Base-by-base conservation (phyloP, 2,888 invertebrate genomes). In the Gryllus longicercus region DNA sequence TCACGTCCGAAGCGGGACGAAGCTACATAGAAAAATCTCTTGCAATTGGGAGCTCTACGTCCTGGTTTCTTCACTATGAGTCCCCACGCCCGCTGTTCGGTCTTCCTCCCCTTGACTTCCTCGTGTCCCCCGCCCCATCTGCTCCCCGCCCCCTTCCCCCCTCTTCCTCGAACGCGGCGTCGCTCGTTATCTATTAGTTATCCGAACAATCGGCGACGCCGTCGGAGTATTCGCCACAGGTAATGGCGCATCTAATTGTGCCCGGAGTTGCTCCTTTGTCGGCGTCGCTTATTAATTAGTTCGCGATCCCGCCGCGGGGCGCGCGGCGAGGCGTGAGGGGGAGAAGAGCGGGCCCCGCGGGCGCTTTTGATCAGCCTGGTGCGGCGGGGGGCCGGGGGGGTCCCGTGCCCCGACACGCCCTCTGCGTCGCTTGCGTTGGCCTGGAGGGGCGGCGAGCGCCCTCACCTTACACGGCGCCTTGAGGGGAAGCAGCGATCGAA, bases 161-260 rank as follows among this genome's bases (percentile, higher is more conserved):
- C 63, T n/a, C n/a, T 63, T 63, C 63, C 63, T 10, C 63, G 16
- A 12, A 38, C 38, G 38, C 38, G 8, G 38, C 38, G 63, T 18
- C 63, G 63, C 63, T 63, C 63, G n/a, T 63, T 63, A 63, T 63
- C 63, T 63, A 63, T 63, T 63, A 63, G 63, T 63, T 63, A 63
- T 63, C 63, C 63, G 63, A 63, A 63, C 63, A 63, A 63, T 63
- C 63, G 63, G 63, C 63, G 63, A 3, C 14, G 63, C 63, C 63
- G 63, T 63, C 16, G 63, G 63, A 63, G 63, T n/a, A n/a, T 63
- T 63, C 63, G 14, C 63, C 63, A n/a, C 63, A 63, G 63, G 63
- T 63, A 63, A 63, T 63, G 63, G 63, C 63, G 63, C 63, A n/a
- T 14, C 63, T 63, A 63, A 63, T 63, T 63, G 63, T n/a, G 63